phyloP scores from a whole-genome alignment of 2,888 invertebrate genomes.

The Noctua janthina region DNA sequence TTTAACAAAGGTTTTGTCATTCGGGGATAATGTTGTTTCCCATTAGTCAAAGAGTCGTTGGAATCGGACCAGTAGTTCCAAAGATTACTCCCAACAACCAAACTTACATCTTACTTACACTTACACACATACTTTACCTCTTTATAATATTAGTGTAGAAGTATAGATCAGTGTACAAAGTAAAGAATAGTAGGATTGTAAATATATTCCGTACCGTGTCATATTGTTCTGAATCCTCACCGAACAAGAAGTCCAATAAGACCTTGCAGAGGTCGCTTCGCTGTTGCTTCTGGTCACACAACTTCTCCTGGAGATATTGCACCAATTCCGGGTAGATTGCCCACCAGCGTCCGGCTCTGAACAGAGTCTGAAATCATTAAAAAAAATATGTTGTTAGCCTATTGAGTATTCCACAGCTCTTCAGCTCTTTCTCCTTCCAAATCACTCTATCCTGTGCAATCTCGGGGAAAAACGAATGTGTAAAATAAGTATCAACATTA shows the following conservation, averaged over 20 bases:
- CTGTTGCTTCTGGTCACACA: background rate
- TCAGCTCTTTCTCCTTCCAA: too few species aligned
- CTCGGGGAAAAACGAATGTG: too few species aligned
- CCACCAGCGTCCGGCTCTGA: background rate
- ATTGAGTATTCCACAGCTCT: background rate
- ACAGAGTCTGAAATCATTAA: background rate
- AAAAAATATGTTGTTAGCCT: background rate
- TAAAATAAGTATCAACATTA: too few species aligned
- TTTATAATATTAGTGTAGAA: too few species aligned
- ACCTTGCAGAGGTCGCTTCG: background rate
- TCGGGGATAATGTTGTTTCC: too few species aligned
- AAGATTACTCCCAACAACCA: too few species aligned
- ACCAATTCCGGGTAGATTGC: background rate
- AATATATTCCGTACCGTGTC: background rate
- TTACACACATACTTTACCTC: too few species aligned
- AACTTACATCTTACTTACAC: too few species aligned
- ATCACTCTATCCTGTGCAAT: too few species aligned
- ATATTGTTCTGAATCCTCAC: background rate
- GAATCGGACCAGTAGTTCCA: too few species aligned
- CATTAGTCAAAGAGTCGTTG: too few species aligned
- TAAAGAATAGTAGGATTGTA: background rate
- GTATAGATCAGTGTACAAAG: background rate
- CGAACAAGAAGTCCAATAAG: background rate
- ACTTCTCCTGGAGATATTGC: background rate
- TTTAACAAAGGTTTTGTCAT: too few species aligned